A percentile compares a stretch with the other conserved stretches of the same genome.
These are phyloP conservation scores for Macrochelys suwanniensis DNA, from an alignment of 2,797 vertebrate species.

Conservation along the genomic window DNA sequence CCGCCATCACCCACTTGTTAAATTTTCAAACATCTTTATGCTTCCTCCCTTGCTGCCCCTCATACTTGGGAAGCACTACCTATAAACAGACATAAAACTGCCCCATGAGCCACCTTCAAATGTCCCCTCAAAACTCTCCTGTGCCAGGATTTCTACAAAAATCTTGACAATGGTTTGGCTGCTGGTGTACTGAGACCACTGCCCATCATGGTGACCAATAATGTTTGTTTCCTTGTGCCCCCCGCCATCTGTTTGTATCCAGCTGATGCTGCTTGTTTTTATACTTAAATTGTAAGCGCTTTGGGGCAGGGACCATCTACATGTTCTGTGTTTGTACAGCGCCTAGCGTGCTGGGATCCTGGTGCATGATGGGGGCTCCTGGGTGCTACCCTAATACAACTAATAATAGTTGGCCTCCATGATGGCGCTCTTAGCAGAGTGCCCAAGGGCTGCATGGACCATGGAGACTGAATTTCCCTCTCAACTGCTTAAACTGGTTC, in stretches of 20 bases:
- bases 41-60: background rate
- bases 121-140: background rate
- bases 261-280: background rate
- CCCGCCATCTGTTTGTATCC: too few species aligned
- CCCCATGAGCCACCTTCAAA: background rate
- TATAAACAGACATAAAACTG: too few species aligned
- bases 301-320: background rate
- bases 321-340: too few species aligned
- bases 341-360: background rate
- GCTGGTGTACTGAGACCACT: background rate
- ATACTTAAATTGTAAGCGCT: rapidly evolving
- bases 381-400: too few species aligned
- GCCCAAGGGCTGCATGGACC: background rate
- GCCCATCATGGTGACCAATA: background rate
- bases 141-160: background rate
- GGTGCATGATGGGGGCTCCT: background rate
- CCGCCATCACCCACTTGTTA: background rate
- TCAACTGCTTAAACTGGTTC: background rate
- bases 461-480: background rate
- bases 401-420: background rate
- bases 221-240: too few species aligned
- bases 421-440: background rate
- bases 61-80: too few species aligned
- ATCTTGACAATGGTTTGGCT: background rate
- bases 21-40: background rate